Percentiles rank a stretch among this genome's conserved stretches.
Evolutionary conservation across 2,888 invertebrate species (phyloP).

Genomic region (Pollenia labialis): DNA sequence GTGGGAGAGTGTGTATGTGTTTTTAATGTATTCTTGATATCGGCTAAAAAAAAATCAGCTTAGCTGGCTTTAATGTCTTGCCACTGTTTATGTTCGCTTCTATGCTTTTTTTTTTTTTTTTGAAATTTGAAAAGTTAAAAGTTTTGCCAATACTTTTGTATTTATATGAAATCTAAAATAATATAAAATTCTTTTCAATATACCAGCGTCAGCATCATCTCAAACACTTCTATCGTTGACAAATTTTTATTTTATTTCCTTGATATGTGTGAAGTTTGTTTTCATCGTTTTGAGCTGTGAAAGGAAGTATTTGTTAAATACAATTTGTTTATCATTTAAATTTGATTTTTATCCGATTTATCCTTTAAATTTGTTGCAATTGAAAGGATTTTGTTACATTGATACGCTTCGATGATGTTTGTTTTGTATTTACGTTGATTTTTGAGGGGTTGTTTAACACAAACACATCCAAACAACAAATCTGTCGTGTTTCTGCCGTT

Average conservation of each 20-base stretch:
- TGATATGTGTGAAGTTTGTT: background rate
- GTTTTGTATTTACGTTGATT: constrained; percentile 53
- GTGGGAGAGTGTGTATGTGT: background rate
- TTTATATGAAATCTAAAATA: constrained; percentile 40
- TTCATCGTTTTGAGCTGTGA: background rate
- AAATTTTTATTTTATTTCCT: constrained; percentile 40
- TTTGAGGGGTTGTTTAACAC: constrained; percentile 67
- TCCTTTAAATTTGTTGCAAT: constrained; percentile 82
- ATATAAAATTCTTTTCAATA: constrained; percentile 56
- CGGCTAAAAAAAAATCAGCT: constrained; percentile 66
- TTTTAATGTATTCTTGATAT: constrained; percentile 40
- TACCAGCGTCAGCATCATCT: constrained; percentile 5
- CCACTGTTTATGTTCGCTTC: background rate
- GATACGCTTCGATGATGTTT: constrained; percentile 58
- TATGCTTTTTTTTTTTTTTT: too few species aligned
- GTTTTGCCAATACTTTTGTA: constrained; percentile 79
- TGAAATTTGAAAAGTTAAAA: constrained; percentile 79
- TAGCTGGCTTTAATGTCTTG: constrained; percentile 69
- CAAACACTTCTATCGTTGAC: background rate
- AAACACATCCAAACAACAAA: background rate
- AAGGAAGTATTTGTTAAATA: constrained; percentile 58
- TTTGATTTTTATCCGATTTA: constrained; percentile 83
- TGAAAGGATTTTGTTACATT: constrained; percentile 80
- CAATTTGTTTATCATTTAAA: constrained; percentile 83
- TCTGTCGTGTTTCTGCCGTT: constrained; percentile 12